Percentiles rank a stretch among this genome's conserved stretches.
phyloP scores from a whole-genome alignment of 2,797 vertebrate genomes.

The Perodicticus potto region DNA sequence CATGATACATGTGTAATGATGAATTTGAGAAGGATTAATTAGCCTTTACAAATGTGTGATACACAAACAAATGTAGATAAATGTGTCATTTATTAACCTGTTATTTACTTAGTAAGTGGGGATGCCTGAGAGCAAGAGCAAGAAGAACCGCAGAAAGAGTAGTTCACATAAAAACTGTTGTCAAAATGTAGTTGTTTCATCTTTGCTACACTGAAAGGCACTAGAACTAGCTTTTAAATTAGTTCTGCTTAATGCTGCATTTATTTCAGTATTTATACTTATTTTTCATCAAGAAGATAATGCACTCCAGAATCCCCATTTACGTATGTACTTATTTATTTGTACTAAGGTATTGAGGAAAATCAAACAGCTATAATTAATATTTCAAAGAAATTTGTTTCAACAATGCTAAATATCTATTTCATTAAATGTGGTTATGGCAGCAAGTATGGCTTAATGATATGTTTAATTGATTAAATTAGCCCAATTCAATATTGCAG shows the following conservation, averaged over 20 bases:
- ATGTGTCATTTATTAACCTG: not conserved
- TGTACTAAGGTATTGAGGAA: not conserved
- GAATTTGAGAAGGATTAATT: not conserved
- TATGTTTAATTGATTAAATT: not conserved
- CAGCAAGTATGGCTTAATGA: not conserved
- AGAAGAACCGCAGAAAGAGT: not conserved
- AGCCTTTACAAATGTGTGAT: not conserved
- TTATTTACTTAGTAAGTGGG: not conserved
- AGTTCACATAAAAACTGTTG: not conserved
- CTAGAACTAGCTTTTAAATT: not conserved
- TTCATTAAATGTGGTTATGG: not conserved
- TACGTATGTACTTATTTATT: not conserved
- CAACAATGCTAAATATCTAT: not conserved
- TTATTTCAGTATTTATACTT: not conserved
- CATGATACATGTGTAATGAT: not conserved
- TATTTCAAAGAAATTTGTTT: not conserved
- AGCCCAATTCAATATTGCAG: not conserved
- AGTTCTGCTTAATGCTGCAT: not conserved
- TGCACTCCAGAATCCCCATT: not conserved
- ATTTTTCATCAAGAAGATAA: not conserved
- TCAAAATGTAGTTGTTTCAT: not conserved
- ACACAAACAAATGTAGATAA: not conserved
- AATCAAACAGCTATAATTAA: not conserved
- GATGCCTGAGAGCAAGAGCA: not conserved
- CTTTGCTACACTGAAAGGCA: not conserved